A percentile compares a stretch with the other conserved stretches of the same genome.
Evolutionary conservation across 30 jellyfish, hydroid and myxozoan species (phyloP).

Genomic region (Nemopilema nomurai): DNA sequence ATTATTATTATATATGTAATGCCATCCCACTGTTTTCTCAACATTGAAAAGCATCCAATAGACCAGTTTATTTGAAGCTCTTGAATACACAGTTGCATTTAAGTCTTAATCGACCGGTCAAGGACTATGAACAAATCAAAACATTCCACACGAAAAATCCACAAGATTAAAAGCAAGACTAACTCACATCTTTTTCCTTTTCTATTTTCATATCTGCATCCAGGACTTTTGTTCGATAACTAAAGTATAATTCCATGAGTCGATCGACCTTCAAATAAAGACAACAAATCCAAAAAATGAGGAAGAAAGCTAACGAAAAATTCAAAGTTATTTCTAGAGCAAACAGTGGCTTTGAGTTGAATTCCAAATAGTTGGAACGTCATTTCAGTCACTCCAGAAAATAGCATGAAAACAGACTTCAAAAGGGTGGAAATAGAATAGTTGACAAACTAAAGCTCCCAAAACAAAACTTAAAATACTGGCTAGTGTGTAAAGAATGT

Average conservation of each 20-base stretch:
- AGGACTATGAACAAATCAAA: neutral
- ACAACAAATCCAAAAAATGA: neutral
- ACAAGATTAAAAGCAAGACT: neutral
- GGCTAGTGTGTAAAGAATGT: too few species aligned
- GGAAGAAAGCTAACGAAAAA: too few species aligned
- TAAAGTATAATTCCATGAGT: constrained; percentile 85
- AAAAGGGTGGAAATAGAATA: neutral
- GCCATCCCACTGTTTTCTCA: too few species aligned
- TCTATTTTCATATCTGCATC: constrained; percentile 93
- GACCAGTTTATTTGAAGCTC: too few species aligned
- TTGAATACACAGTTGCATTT: too few species aligned
- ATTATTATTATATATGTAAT: too few species aligned
- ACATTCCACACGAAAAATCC: neutral
- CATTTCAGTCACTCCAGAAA: neutral
- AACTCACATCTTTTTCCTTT: constrained; percentile 85
- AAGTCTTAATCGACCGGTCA: too few species aligned
- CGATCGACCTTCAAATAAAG: constrained; percentile 80
- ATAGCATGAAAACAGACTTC: neutral
- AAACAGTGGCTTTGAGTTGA: too few species aligned
- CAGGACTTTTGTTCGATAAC: constrained; percentile 82
- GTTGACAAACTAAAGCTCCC: too few species aligned
- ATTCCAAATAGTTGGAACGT: too few species aligned
- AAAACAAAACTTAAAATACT: neutral
- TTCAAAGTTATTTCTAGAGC: too few species aligned
- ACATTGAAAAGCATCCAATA: too few species aligned